Evolutionary conservation across 2,888 invertebrate genomes (phyloP).

Genomic region (Drosophila robusta): DNA sequence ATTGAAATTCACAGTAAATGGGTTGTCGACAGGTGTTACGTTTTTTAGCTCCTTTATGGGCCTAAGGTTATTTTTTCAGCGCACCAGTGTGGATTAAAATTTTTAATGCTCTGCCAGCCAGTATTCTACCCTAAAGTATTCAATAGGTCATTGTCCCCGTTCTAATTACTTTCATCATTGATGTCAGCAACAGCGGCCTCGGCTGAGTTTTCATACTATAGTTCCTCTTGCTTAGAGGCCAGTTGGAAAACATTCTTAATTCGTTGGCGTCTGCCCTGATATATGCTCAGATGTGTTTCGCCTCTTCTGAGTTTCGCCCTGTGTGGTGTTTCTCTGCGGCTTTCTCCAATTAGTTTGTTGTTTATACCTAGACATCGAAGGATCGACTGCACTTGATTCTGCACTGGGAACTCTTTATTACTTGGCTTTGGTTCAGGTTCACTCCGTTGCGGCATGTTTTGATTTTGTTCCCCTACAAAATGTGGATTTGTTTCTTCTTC

Average conservation of each 20-base stretch:
- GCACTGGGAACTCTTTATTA: not conserved
- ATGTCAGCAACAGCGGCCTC: too few relatives aligned
- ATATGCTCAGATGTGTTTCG: too few relatives aligned
- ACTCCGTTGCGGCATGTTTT: too few relatives aligned
- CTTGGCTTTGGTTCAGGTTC: too few relatives aligned
- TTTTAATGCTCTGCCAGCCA: not conserved
- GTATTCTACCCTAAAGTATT: not conserved
- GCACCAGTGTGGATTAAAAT: not conserved
- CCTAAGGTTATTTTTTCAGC: not conserved
- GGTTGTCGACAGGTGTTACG: conserved; percentile 1
- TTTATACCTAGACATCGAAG: not conserved
- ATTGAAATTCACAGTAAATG: conserved; percentile 8
- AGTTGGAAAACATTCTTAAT: not conserved
- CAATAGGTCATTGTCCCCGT: too few relatives aligned
- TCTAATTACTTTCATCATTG: too few relatives aligned
- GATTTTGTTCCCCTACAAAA: too few relatives aligned
- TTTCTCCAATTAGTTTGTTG: not conserved
- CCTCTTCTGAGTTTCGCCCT: not conserved
- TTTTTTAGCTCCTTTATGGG: not conserved
- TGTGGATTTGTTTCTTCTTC: not conserved
- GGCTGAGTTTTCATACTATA: not conserved
- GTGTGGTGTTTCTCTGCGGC: not conserved
- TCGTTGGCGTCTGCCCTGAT: not conserved
- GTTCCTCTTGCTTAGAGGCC: not conserved
- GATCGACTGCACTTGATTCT: conserved; percentile 4